A percentile compares a stretch with the other conserved stretches of the same genome.
Conservation (phyloP, 2,888 invertebrate genomes). For the Aquatica leii region DNA sequence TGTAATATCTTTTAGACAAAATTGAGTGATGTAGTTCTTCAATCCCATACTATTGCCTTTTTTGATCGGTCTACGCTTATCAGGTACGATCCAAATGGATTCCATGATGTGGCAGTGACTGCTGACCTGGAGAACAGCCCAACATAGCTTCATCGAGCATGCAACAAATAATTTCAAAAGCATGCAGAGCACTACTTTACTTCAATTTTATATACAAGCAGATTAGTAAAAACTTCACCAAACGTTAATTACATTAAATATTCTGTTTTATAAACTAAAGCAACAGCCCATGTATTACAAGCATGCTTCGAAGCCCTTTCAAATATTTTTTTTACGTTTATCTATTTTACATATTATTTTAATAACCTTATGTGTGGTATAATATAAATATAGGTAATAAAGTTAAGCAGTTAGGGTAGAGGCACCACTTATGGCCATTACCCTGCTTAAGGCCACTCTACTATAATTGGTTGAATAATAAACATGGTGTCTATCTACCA, state of each 20-base stretch:
- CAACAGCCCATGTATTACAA: no score
- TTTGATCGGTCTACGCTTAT: slow-evolving; percentile 86
- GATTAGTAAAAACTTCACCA: not conserved
- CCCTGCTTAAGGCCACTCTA: no score
- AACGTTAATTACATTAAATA: not conserved
- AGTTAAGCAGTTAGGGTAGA: no score
- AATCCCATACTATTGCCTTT: slow-evolving; percentile 83
- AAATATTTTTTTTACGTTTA: no score
- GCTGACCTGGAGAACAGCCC: slow-evolving; percentile 72
- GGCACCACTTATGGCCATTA: no score
- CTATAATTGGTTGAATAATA: no score
- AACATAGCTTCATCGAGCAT: slow-evolving; percentile 54
- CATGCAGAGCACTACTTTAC: slow-evolving; percentile 34
- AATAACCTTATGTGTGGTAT: no score
- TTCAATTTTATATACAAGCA: not conserved
- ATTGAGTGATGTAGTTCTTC: not conserved
- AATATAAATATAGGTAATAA: no score
- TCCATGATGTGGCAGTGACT: slow-evolving; percentile 90
- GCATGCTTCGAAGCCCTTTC: no score
- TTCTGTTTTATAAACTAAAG: not conserved
- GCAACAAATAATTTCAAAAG: slow-evolving; percentile 54
- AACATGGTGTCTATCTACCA: no score
- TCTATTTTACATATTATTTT: no score
- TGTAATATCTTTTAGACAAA: slow-evolving; percentile 16
- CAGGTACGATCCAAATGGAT: slow-evolving; percentile 80